A percentile compares a stretch with the other conserved stretches of the same genome.
Conservation (phyloP, 2,888 invertebrate species). For the Falcaria lacertinaria region DNA sequence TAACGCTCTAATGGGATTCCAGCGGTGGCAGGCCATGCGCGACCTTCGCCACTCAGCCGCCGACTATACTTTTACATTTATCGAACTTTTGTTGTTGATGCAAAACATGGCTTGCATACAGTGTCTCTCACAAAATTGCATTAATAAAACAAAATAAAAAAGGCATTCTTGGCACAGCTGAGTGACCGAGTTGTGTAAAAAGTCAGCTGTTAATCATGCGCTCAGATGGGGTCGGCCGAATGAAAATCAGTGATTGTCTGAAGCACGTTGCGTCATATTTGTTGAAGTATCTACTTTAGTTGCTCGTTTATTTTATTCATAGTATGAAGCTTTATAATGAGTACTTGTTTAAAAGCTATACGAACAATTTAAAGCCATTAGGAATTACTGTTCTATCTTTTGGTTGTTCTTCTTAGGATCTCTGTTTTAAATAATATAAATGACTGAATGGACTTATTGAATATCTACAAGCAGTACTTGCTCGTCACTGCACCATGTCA, state of each 20-base stretch:
- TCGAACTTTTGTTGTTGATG: constrained; percentile 47
- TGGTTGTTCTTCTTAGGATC: no score
- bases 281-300: constrained; percentile 33
- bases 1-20: constrained; percentile 72
- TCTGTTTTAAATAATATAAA: no score
- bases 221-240: constrained; percentile 24
- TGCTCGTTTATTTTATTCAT: constrained; percentile 28
- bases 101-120: constrained; percentile 43
- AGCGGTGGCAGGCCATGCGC: constrained; percentile 61
- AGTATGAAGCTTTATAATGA: constrained; percentile 6
- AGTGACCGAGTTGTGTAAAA: constrained; percentile 9
- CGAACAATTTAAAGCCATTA: no score
- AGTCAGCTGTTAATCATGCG: constrained; percentile 23
- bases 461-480: no score
- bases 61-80: constrained; percentile 34
- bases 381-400: no score
- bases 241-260: constrained; percentile 33
- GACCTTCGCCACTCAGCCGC: constrained; percentile 40
- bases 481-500: not conserved
- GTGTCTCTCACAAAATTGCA: constrained; percentile 5
- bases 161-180: constrained; percentile 3
- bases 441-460: no score
- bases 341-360: not conserved
- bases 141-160: constrained; percentile 2
- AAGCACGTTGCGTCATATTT: constrained; percentile 35